phyloP scores from a whole-genome alignment of 2,797 vertebrate genomes.

The Bovichtus diacanthus region DNA sequence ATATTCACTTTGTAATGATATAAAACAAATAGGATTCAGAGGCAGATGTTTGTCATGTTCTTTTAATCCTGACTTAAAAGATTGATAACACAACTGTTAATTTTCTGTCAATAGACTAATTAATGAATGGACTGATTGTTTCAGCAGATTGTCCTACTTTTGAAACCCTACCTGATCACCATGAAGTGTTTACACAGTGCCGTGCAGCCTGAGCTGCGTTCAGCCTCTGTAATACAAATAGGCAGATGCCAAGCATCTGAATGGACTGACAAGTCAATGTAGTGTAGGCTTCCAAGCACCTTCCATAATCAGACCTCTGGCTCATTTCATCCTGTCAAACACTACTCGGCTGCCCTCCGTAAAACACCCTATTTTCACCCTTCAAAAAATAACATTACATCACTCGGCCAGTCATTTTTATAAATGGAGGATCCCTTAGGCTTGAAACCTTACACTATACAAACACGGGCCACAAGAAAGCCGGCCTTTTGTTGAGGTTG shows the following conservation, averaged over 20 bases:
- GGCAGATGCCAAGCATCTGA: conserved; percentile 70
- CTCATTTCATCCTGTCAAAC: conserved; percentile 84
- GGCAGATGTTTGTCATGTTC: not conserved
- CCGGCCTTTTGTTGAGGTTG: conserved; percentile 85
- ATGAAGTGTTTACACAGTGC: conserved; percentile 39
- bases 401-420: conserved; percentile 87
- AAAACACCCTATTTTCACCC: conserved; percentile 87
- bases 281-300: conserved; percentile 57
- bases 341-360: conserved; percentile 84
- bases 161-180: conserved; percentile 33
- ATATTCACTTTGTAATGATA: not conserved
- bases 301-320: conserved; percentile 81
- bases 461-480: conserved; percentile 90
- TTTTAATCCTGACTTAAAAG: not conserved
- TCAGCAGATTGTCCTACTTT: not conserved
- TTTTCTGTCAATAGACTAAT: not conserved
- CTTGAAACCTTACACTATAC: conserved; percentile 91
- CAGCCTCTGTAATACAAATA: conserved; percentile 64
- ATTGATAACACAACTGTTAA: rapidly evolving
- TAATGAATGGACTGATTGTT: not conserved
- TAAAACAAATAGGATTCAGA: not conserved
- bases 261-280: conserved; percentile 64
- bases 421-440: conserved; percentile 86
- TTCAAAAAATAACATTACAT: conserved; percentile 93
- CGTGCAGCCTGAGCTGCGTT: conserved; percentile 35